Conservation (phyloP, 53 echinoderm and acorn worm species). For the Patiria pectinifera region DNA sequence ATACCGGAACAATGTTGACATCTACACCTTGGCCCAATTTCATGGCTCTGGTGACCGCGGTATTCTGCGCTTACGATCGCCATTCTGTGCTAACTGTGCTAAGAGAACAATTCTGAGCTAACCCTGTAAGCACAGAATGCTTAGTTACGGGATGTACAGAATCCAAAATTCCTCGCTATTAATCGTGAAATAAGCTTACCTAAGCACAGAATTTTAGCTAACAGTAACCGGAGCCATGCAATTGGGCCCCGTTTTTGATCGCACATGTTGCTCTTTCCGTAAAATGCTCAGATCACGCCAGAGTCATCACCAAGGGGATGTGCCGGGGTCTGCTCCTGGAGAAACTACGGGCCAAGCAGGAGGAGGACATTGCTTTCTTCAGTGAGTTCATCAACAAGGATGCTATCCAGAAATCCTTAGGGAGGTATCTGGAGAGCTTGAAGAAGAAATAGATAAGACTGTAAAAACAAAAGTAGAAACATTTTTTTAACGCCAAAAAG, state of each 20-base stretch:
- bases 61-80: too few species aligned
- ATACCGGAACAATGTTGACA: too few species aligned
- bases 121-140: too few species aligned
- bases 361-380: slow-evolving; percentile 78
- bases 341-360: slow-evolving; percentile 52
- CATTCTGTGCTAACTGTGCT: too few species aligned
- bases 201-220: too few species aligned
- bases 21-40: too few species aligned
- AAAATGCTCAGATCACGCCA: slow-evolving; percentile 62
- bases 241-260: not conserved
- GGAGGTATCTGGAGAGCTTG: slow-evolving; percentile 69
- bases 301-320: slow-evolving; percentile 73
- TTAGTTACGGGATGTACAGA: too few species aligned
- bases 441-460: slow-evolving; percentile 30
- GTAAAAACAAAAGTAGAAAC: not conserved
- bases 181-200: too few species aligned
- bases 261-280: not conserved
- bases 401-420: slow-evolving; percentile 65
- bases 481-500: too few species aligned
- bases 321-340: slow-evolving; percentile 63
- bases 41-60: too few species aligned
- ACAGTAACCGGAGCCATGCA: not conserved
- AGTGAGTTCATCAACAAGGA: slow-evolving; percentile 71
- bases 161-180: too few species aligned
- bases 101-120: too few species aligned